Conservation (phyloP, 2,797 vertebrate species). For the Cynopterus sphinx region DNA sequence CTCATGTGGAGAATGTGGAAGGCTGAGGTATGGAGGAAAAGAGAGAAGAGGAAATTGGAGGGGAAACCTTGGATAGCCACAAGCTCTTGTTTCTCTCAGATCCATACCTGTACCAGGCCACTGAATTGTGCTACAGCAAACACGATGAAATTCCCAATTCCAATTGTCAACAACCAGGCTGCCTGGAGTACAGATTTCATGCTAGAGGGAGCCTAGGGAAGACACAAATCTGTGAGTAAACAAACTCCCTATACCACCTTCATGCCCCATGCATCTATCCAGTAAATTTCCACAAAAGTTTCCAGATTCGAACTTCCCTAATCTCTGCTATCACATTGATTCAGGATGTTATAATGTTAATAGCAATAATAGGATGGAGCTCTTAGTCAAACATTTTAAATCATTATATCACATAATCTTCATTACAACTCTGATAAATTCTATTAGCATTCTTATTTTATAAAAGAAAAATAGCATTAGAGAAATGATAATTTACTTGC, state of each 20-base stretch:
- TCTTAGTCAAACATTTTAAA: constrained; percentile 17
- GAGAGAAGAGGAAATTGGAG: not conserved
- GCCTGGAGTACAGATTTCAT: constrained; percentile 99
- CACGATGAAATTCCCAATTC: constrained; percentile 95
- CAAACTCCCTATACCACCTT: not conserved
- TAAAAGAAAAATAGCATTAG: not conserved
- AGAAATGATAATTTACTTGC: not conserved
- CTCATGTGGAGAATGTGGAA: not conserved
- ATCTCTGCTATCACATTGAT: not conserved
- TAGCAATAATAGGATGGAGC: not conserved
- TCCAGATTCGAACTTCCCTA: not conserved
- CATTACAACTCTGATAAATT: constrained; percentile 20
- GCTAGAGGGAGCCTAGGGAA: constrained; percentile 92
- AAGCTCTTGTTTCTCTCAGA: not conserved
- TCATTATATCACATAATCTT: not conserved
- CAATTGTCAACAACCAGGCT: constrained; percentile 96
- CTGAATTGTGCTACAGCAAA: constrained; percentile 95
- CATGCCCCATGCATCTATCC: not conserved
- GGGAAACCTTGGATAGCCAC: not conserved
- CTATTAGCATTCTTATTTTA: constrained; percentile 28
- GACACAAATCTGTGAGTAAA: constrained; percentile 55
- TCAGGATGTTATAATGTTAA: not conserved
- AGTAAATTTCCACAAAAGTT: not conserved
- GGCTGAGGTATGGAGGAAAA: not conserved
- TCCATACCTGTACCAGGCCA: constrained; percentile 93